Conservation (phyloP, 2,888 invertebrate genomes). For the Drosophila picticornis region DNA sequence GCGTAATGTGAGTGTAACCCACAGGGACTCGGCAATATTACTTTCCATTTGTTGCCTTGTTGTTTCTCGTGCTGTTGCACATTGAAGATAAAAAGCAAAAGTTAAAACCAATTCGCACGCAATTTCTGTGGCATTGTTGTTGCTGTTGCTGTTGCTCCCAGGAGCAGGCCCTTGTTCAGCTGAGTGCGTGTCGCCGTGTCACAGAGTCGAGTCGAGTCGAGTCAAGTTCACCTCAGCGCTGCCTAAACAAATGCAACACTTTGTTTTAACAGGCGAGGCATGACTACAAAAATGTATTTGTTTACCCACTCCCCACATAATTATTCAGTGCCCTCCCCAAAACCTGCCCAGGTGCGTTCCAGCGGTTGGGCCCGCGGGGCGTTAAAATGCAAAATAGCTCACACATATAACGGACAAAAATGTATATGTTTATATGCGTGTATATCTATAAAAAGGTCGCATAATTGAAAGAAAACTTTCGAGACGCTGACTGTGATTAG, state of each 20-base stretch:
- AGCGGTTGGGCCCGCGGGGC: conserved; percentile 63
- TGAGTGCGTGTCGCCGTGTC: conserved; percentile 56
- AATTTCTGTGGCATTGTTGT: conserved; percentile 68
- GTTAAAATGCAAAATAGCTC: conserved; percentile 64
- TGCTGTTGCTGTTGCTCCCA: conserved; percentile 37
- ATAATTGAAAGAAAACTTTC: conserved; percentile 65
- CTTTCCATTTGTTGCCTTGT: conserved; percentile 35
- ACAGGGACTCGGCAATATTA: conserved; percentile 58
- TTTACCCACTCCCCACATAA: conserved; percentile 33
- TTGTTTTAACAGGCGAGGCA: conserved; percentile 56
- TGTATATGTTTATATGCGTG: background rate
- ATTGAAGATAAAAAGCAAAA: conserved; percentile 78
- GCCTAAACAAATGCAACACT: conserved; percentile 81
- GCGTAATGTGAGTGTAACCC: conserved; percentile 68
- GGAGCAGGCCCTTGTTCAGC: conserved; percentile 3
- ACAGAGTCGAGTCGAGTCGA: background rate
- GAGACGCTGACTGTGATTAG: conserved; percentile 48
- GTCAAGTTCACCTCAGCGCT: conserved; percentile 29
- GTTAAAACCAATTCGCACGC: conserved; percentile 81
- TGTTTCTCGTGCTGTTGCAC: conserved; percentile 71
- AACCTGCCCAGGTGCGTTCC: conserved; percentile 55
- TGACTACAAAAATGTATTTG: conserved; percentile 73
- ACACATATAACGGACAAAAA: conserved; percentile 15
- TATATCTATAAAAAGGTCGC: conserved; percentile 31
- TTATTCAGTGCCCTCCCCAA: conserved; percentile 7